phyloP scores from a whole-genome alignment of 2,888 invertebrate species.

The Hemicrepidius hirtus region DNA sequence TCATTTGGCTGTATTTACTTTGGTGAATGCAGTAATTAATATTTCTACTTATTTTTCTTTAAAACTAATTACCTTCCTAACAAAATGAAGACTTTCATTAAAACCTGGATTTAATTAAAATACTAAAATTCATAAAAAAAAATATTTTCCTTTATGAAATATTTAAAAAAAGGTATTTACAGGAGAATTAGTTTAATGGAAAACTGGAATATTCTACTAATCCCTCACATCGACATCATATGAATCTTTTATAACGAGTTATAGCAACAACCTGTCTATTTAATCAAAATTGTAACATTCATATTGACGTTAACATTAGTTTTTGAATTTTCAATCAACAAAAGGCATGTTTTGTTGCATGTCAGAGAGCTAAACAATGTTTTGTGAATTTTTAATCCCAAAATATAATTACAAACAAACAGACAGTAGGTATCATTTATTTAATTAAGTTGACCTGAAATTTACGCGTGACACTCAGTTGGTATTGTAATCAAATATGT shows the following conservation, averaged over 20 bases:
- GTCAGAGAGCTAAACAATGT: too few species aligned
- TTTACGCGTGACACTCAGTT: neutral
- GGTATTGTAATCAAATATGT: neutral
- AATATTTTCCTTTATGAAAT: too few species aligned
- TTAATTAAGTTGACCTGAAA: neutral
- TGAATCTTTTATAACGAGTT: slow-evolving; percentile 9
- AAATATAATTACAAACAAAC: neutral
- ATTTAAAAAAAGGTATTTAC: too few species aligned
- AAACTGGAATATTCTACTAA: neutral
- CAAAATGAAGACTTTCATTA: too few species aligned
- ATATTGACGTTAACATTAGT: neutral
- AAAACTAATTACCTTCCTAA: too few species aligned
- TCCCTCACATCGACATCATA: slow-evolving; percentile 9
- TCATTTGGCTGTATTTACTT: too few species aligned
- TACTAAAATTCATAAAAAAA: too few species aligned
- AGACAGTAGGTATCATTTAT: neutral
- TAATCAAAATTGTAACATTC: slow-evolving; percentile 1
- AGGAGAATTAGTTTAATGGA: too few species aligned
- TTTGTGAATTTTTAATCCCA: neutral
- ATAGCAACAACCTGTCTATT: slow-evolving; percentile 12
- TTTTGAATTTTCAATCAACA: slow-evolving; percentile 25
- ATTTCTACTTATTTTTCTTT: too few species aligned
- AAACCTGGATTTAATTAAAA: too few species aligned
- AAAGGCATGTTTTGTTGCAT: neutral
- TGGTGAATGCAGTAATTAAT: too few species aligned